Base-by-base conservation (phyloP, 2,888 invertebrate species). In the Sycophila texana region DNA sequence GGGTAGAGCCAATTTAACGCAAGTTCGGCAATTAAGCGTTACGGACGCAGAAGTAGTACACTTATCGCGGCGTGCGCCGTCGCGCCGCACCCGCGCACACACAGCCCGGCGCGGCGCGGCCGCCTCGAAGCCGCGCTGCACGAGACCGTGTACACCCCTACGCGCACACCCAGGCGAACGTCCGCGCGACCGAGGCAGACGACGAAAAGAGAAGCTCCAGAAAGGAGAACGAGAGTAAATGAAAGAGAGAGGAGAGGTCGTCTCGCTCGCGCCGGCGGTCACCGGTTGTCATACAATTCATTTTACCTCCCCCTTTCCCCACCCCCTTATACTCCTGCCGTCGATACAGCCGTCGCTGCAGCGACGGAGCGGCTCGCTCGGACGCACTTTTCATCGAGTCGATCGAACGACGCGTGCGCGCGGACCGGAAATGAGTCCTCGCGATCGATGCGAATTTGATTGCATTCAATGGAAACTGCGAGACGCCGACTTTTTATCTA, bases 381-480 rank as follows among this genome's bases (percentile, higher is more conserved):
- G 22, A 75, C 77, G 87, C 89, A 89, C 89, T 90, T 89, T 90
- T 87, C 89, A 90, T 89, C 87, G 89, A 88, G 87, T 89, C 89
- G 85, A 81, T 87, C 86, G 87, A 88, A 88, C 84, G 61, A 63
- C 70, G 81, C 80, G 81, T 47, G 81, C 67, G 72, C 65, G 78
- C 75, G 71, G 68, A 66, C 66, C 58, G 16, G 49, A 55, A 67
- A 51, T 26, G 58, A 68, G 53, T 66, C 65, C 7, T 7, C 77
- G 82, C 61, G 77, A 71, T 74, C 57, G n/a, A 61, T 61, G 39
- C 55, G 53, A 67, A 84, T 87, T 87, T 79, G 86, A 86, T 83
- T 68, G 74, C 84, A 89, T 86, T 89, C 89, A 86, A 89, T 89
- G 89, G 88, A 90, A 89, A 90, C 87, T 90, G 89, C 86, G 75